Percentiles rank a stretch among this genome's conserved stretches.
These are phyloP conservation scores for Archocentrus centrarchus DNA, from an alignment of 2,113 vertebrate species.

Conservation along the genomic window DNA sequence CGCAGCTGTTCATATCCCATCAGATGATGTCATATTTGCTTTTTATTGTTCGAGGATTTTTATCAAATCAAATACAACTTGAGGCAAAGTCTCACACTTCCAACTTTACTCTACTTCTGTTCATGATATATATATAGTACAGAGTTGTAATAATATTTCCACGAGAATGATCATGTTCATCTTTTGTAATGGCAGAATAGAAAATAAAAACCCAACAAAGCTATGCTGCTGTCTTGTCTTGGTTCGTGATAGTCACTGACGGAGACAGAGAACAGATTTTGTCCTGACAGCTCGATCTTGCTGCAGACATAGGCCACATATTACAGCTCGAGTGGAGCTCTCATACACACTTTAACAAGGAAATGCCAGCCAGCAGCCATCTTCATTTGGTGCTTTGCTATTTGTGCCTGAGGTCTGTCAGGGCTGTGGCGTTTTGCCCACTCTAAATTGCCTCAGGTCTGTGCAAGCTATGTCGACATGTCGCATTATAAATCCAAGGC, in stretches of 20 bases:
- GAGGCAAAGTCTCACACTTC: not conserved
- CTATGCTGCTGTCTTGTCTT: slow-evolving; percentile 26
- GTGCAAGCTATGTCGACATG: slow-evolving; percentile 20
- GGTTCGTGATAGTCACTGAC: slow-evolving; percentile 40
- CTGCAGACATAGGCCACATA: slow-evolving; percentile 64
- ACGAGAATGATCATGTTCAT: not conserved
- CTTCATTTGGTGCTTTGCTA: slow-evolving; percentile 65
- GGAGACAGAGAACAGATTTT: slow-evolving; percentile 41
- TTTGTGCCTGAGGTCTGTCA: slow-evolving; percentile 62
- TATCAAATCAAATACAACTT: not conserved
- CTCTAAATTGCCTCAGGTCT: slow-evolving; percentile 32
- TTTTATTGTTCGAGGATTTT: not conserved
- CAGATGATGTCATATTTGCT: not conserved
- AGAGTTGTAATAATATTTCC: not conserved
- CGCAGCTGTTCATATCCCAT: not conserved
- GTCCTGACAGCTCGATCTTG: slow-evolving; percentile 62
- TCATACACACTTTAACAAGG: slow-evolving; percentile 59
- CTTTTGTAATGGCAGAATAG: not conserved
- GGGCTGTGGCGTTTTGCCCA: slow-evolving; percentile 36
- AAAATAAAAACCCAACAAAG: not conserved
- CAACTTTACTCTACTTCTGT: not conserved
- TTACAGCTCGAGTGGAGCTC: slow-evolving; percentile 61
- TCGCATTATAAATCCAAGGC: slow-evolving; percentile 20
- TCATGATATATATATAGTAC: not conserved
- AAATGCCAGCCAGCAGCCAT: slow-evolving; percentile 69